Percentiles rank a stretch among this genome's conserved stretches.
phyloP scores from a whole-genome alignment of 2,113 vertebrate species.

The Anser brachyrhynchus region DNA sequence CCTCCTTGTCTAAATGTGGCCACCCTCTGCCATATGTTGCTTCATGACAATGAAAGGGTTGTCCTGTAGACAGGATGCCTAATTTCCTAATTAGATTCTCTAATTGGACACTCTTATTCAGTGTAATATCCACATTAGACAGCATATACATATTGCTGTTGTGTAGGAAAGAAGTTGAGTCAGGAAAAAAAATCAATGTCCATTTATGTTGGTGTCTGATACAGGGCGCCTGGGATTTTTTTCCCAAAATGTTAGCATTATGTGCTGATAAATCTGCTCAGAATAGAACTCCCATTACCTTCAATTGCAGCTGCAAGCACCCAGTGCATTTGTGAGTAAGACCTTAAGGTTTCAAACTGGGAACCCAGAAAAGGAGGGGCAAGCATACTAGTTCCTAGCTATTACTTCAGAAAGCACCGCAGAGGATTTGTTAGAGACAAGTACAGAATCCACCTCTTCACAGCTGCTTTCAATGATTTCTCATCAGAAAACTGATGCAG shows the following conservation, averaged over 20 bases:
- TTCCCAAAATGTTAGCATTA: not conserved
- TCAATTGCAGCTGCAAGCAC: not conserved
- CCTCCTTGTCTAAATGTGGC: not conserved
- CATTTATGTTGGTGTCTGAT: not conserved
- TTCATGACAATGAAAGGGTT: not conserved
- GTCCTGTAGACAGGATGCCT: not conserved
- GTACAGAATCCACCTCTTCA: not conserved
- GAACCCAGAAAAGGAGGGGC: not conserved
- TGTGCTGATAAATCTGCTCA: not conserved
- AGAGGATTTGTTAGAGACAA: not conserved
- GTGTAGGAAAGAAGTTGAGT: not conserved
- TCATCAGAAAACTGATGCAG: not conserved
- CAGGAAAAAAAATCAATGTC: not conserved
- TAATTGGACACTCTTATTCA: not conserved
- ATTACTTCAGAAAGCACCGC: not conserved
- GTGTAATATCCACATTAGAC: not conserved
- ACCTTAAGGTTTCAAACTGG: not conserved
- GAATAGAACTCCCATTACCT: not conserved
- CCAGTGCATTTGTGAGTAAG: not conserved
- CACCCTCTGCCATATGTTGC: not conserved
- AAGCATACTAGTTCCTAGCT: not conserved
- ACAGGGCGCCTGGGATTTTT: not conserved
- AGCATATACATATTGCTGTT: not conserved
- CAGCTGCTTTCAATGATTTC: not conserved
- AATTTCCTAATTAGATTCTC: not conserved